A percentile compares a stretch with the other conserved stretches of the same genome.
These are phyloP conservation scores for Caiman crocodilus DNA, from an alignment of 2,797 vertebrate genomes.

Conservation along the genomic window DNA sequence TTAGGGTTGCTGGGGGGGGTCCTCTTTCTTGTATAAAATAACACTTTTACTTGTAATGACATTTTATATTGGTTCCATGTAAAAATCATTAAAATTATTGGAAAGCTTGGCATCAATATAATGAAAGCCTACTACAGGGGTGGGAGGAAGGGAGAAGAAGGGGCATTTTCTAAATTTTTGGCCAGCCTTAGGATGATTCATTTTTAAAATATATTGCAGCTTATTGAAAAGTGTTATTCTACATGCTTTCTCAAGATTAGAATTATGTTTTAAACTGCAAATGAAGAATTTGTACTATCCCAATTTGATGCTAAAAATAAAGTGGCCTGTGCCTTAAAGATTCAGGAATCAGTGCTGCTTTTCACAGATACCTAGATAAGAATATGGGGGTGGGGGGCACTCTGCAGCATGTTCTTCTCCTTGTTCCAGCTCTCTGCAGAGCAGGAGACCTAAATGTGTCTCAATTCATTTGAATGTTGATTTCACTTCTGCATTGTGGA, in stretches of 20 bases:
- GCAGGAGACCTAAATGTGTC: not conserved
- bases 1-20: not conserved
- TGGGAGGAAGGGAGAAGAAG: not conserved
- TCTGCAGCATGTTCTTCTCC: not conserved
- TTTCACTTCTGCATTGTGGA: not conserved
- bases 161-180: not conserved
- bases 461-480: not conserved
- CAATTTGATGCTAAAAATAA: not conserved
- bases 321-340: not conserved
- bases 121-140: conserved; percentile 23
- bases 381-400: not conserved
- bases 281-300: not conserved
- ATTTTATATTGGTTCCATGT: not conserved
- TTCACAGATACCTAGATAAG: not conserved
- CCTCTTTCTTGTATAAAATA: not conserved
- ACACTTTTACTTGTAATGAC: not conserved
- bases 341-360: not conserved
- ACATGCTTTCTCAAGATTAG: not conserved
- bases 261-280: not conserved
- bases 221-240: conserved; percentile 15
- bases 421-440: not conserved
- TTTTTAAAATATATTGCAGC: not conserved
- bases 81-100: conserved; percentile 41
- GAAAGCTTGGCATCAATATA: conserved; percentile 46
- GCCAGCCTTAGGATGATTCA: not conserved